phyloP scores from a whole-genome alignment of 2,113 vertebrate species.

The Aplodontia rufa region DNA sequence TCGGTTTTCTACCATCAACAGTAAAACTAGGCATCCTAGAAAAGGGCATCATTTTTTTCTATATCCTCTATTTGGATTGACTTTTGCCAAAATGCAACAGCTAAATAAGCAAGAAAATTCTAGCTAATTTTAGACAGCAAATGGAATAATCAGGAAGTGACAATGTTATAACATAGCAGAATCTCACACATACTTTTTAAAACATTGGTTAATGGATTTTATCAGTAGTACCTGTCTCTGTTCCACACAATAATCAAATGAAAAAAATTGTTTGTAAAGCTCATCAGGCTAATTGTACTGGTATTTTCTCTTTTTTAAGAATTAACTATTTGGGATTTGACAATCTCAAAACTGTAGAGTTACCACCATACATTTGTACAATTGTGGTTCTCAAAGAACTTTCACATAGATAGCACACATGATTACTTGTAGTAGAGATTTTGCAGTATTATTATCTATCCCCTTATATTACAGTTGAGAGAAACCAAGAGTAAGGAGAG shows the following conservation, averaged over 20 bases:
- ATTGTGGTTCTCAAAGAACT: neutral
- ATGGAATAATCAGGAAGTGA: neutral
- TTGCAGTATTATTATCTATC: neutral
- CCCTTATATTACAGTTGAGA: neutral
- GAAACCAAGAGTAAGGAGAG: neutral
- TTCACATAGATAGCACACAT: neutral
- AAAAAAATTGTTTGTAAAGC: neutral
- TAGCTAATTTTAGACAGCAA: neutral
- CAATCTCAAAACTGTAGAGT: neutral
- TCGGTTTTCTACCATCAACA: neutral
- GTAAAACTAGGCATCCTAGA: neutral
- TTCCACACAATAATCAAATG: neutral
- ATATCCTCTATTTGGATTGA: neutral
- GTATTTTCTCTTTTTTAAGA: neutral
- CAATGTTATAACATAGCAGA: neutral
- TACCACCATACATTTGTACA: neutral
- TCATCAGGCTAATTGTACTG: neutral
- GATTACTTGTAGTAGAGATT: neutral
- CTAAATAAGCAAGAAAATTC: neutral
- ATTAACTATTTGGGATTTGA: neutral
- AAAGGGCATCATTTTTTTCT: slow-evolving; percentile 13
- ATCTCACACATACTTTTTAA: neutral
- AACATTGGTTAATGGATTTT: neutral
- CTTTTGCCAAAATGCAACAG: slow-evolving; percentile 36
- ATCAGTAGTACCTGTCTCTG: neutral